A percentile compares a stretch with the other conserved stretches of the same genome.
Conservation (phyloP, 2,797 vertebrate genomes). For the Amazonetta brasiliensis region DNA sequence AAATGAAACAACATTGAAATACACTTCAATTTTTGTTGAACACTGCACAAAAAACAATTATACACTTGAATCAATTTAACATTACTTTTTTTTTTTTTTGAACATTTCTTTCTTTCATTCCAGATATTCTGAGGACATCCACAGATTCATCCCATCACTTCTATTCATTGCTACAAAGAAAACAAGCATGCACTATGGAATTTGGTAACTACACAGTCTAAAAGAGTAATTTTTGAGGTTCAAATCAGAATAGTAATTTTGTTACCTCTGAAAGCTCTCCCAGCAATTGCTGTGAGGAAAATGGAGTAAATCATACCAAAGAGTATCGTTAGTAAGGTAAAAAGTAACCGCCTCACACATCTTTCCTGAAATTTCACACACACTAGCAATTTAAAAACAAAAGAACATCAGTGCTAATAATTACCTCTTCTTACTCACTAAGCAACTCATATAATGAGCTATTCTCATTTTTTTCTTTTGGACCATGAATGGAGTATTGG, state of each 20-base stretch:
- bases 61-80: not conserved
- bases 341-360: not conserved
- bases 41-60: not conserved
- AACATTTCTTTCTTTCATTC: not conserved
- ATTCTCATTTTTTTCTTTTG: not conserved
- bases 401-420: not conserved
- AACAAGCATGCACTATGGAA: conserved; percentile 29
- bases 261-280: conserved; percentile 98
- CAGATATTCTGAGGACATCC: conserved; percentile 10
- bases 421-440: not conserved
- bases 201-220: not conserved
- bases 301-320: conserved; percentile 74
- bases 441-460: not conserved
- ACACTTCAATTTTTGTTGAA: not conserved
- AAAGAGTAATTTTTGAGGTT: not conserved
- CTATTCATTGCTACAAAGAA: not conserved
- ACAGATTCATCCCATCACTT: not conserved
- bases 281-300: conserved; percentile 90
- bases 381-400: not conserved
- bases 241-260: conserved; percentile 43
- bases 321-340: conserved; percentile 43
- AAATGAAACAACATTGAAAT: not conserved
- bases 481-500: not conserved
- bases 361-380: not conserved
- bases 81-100: not conserved